Evolutionary conservation across 1,140 invertebrate species (phyloP).

Genomic region (Drosophila bocqueti): DNA sequence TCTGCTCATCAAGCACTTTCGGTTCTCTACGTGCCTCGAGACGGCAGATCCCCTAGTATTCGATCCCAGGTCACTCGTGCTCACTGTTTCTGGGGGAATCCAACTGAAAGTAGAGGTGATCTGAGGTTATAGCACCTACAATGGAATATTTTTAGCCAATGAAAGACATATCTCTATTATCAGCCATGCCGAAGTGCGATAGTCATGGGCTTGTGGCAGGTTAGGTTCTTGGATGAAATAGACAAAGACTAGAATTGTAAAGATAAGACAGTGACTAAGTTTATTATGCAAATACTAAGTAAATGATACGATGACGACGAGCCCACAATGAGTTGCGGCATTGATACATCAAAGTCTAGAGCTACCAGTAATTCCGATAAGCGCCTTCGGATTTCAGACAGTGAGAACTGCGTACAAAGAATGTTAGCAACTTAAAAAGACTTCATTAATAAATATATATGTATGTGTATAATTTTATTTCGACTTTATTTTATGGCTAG

Average conservation of each 20-base stretch:
- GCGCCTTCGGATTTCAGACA: neutral
- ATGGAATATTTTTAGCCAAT: neutral
- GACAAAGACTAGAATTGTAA: neutral
- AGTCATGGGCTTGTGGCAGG: slow-evolving; percentile 12
- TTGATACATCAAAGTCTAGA: neutral
- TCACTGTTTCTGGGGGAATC: slow-evolving; percentile 5
- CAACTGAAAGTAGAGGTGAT: neutral
- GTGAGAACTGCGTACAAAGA: neutral
- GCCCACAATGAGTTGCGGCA: neutral
- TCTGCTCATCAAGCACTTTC: slow-evolving; percentile 78
- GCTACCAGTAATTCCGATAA: neutral
- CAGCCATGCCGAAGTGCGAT: neutral
- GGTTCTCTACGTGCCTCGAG: slow-evolving; percentile 60
- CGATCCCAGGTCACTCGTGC: slow-evolving; percentile 32
- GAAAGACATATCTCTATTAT: neutral
- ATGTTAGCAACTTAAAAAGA: neutral
- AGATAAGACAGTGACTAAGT: neutral
- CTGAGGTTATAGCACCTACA: neutral
- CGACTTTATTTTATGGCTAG: too few relatives aligned
- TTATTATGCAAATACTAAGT: neutral
- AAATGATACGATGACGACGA: neutral
- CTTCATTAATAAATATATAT: neutral
- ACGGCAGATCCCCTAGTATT: slow-evolving; percentile 51
- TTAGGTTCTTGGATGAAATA: neutral
- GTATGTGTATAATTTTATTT: neutral